Evolutionary conservation across 2,113 vertebrate genomes (phyloP).

Genomic region (Sturnus vulgaris): DNA sequence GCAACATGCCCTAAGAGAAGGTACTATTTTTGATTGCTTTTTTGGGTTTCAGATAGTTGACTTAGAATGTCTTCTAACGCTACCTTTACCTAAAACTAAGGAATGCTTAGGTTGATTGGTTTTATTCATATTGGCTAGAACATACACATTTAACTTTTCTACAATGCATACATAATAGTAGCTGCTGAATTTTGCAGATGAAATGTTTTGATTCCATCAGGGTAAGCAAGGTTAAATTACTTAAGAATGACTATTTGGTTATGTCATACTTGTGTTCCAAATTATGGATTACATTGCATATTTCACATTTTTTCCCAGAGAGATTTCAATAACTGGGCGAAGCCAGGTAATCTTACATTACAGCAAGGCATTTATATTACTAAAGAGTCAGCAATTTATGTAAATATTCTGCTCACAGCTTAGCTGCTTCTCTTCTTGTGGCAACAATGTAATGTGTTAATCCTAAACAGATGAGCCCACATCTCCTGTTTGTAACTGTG

Average conservation of each 20-base stretch:
- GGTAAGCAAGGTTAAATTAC: neutral
- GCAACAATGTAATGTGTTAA: neutral
- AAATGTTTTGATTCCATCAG: neutral
- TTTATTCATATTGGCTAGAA: neutral
- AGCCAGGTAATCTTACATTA: neutral
- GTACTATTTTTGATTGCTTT: neutral
- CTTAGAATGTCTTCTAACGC: neutral
- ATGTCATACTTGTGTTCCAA: neutral
- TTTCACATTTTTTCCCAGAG: neutral
- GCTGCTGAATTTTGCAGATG: neutral
- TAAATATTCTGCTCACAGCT: neutral
- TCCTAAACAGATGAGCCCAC: neutral
- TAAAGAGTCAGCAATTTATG: neutral
- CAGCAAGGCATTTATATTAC: neutral
- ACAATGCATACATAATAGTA: neutral
- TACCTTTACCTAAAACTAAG: neutral
- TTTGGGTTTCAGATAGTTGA: neutral
- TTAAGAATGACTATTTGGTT: neutral
- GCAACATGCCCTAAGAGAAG: neutral
- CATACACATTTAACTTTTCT: neutral
- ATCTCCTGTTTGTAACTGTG: neutral
- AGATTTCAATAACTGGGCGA: neutral
- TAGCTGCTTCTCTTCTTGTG: neutral
- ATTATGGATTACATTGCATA: neutral
- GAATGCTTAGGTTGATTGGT: neutral